Evolutionary conservation across 2,113 vertebrate genomes (phyloP).

Genomic region (Gymnogyps californianus): DNA sequence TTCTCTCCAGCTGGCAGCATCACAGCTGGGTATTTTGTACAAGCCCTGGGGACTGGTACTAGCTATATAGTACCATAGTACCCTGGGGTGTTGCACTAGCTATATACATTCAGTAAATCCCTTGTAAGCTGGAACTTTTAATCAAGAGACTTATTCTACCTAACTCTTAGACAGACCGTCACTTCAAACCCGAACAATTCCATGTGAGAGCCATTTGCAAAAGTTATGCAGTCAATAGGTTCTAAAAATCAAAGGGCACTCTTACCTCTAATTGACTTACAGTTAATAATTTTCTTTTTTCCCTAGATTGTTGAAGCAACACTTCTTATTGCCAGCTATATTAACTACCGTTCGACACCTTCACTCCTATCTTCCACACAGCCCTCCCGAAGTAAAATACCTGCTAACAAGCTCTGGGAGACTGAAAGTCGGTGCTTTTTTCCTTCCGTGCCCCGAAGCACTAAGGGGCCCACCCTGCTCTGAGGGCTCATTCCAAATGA

Average conservation of each 20-base stretch:
- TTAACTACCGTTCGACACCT: slow-evolving; percentile 77
- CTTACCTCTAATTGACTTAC: background rate
- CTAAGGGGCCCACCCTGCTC: slow-evolving; percentile 86
- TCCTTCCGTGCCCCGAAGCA: slow-evolving; percentile 76
- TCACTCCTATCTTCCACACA: slow-evolving; percentile 37
- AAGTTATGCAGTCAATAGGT: background rate
- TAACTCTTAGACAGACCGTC: background rate
- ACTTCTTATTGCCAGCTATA: slow-evolving; percentile 87
- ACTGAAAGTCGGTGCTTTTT: slow-evolving; percentile 78
- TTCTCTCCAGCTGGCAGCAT: background rate
- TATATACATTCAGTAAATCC: background rate
- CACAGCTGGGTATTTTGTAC: background rate
- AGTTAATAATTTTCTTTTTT: slow-evolving; percentile 26
- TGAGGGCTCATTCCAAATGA: slow-evolving; percentile 50
- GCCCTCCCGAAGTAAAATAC: slow-evolving; percentile 43
- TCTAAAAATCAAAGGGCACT: slow-evolving; percentile 24
- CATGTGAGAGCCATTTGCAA: background rate
- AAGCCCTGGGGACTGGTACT: background rate
- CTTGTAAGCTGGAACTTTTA: background rate
- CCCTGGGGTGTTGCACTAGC: background rate
- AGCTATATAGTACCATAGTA: no score
- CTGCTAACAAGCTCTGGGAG: slow-evolving; percentile 73
- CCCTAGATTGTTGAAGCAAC: slow-evolving; percentile 87
- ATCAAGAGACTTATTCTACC: background rate
- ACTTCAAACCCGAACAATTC: background rate